Conservation (phyloP, 2,797 vertebrate genomes). For the Oreortyx pictus region DNA sequence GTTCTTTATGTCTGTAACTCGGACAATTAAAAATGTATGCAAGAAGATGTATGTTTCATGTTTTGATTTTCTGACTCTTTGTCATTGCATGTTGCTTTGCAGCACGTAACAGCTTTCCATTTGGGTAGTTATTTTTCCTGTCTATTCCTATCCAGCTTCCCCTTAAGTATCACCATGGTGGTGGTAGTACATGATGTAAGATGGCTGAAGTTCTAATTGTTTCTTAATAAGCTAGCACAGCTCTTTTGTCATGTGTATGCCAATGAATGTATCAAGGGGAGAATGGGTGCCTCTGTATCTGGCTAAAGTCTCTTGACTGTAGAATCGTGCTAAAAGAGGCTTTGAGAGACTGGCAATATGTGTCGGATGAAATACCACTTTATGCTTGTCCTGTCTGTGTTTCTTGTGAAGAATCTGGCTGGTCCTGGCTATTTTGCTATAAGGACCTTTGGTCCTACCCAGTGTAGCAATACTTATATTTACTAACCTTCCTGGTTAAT, state of each 20-base stretch:
- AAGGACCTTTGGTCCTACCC: background rate
- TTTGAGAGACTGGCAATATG: background rate
- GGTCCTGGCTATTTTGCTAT: background rate
- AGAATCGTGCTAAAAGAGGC: background rate
- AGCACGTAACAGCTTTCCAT: background rate
- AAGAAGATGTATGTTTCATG: background rate
- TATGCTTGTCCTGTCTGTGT: background rate
- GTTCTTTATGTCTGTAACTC: background rate
- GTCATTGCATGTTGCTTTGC: background rate
- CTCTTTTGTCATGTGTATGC: background rate
- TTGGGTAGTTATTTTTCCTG: background rate
- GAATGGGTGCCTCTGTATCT: background rate
- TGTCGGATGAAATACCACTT: background rate
- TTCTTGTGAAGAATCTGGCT: background rate
- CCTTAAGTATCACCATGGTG: background rate
- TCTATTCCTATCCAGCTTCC: background rate
- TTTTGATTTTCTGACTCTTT: background rate
- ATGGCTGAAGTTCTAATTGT: background rate
- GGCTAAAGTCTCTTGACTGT: background rate
- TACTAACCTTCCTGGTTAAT: background rate
- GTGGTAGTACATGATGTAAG: background rate
- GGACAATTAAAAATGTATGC: background rate
- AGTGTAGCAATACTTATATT: background rate
- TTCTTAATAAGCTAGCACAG: background rate
- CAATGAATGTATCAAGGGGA: background rate